Conservation (phyloP, 1,140 invertebrate genomes). For the Helicorthomorpha holstii region DNA sequence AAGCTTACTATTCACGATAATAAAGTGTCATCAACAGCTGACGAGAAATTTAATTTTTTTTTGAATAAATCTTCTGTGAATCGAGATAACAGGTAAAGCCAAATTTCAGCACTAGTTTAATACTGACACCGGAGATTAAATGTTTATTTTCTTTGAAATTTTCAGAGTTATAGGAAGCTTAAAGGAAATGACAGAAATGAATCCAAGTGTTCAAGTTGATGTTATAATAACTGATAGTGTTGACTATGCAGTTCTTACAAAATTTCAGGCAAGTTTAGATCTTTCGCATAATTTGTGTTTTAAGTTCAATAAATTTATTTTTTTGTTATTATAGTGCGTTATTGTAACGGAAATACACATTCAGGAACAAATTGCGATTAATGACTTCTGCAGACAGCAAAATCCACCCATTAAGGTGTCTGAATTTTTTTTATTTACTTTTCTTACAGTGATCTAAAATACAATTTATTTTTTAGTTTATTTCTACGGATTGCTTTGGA, state of each 20-base stretch:
- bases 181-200: background rate
- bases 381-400: background rate
- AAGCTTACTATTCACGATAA: conserved; percentile 27
- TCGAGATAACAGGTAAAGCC: conserved; percentile 1
- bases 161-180: background rate
- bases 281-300: background rate
- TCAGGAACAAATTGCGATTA: background rate
- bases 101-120: background rate
- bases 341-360: background rate
- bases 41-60: conserved; percentile 18
- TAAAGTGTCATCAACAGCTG: conserved; percentile 17
- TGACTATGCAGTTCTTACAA: too few species aligned
- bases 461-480: background rate
- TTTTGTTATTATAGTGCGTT: conserved; percentile 1
- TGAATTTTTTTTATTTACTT: background rate
- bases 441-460: background rate
- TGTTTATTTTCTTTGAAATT: too few species aligned
- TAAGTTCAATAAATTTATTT: background rate
- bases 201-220: background rate
- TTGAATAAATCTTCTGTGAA: background rate
- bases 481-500: background rate
- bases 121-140: background rate
- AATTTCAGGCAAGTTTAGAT: too few species aligned
- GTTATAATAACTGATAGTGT: background rate
- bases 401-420: background rate